These are phyloP conservation scores for Actinemys pallida DNA, from an alignment of 2,113 vertebrate species.

Conservation along the genomic window DNA sequence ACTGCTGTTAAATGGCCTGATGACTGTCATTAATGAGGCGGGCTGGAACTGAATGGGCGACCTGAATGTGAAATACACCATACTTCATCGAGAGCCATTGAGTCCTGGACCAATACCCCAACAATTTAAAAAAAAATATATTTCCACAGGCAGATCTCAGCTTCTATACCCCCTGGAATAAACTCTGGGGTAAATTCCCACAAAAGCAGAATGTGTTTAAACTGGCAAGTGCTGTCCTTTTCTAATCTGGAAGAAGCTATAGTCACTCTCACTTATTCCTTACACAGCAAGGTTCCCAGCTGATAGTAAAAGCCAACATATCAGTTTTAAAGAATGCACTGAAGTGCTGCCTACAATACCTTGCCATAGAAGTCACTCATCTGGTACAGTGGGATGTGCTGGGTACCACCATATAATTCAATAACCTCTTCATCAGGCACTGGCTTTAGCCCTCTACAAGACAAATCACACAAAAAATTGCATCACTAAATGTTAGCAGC, in stretches of 20 bases:
- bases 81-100: neutral
- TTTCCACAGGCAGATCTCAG: neutral
- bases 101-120: conserved; percentile 45
- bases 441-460: conserved; percentile 81
- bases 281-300: neutral
- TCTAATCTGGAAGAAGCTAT: neutral
- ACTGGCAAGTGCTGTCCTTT: neutral
- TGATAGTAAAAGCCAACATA: neutral
- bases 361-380: conserved; percentile 89
- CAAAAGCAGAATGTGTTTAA: conserved; percentile 55
- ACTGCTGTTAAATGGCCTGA: neutral
- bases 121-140: conserved; percentile 33
- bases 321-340: neutral
- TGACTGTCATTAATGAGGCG: neutral
- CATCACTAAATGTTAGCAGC: neutral
- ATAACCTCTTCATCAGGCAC: conserved; percentile 86
- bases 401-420: conserved; percentile 83
- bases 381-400: conserved; percentile 86
- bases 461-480: neutral
- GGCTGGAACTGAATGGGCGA: neutral
- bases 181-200: conserved; percentile 69
- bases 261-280: conserved; percentile 2
- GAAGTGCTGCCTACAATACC: conserved; percentile 65
- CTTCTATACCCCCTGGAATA: conserved; percentile 69
- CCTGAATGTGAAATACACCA: neutral